Evolutionary conservation across 35 echinoderm and acorn worm species (phyloP), one percentile per base, ranked within the genome.

Genomic region (Heliocidaris erythrogramma): DNA sequence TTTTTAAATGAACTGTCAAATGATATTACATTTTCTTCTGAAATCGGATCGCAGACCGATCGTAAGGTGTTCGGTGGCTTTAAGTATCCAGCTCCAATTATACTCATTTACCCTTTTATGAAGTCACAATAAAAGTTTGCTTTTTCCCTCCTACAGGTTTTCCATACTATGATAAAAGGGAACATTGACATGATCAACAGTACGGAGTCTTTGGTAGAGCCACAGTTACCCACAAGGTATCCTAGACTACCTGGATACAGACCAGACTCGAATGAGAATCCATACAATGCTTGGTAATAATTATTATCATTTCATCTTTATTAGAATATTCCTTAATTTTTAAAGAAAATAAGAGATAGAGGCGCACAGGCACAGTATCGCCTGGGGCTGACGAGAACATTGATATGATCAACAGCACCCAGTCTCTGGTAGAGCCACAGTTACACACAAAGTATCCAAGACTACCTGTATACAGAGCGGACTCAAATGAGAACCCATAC

Each of bases 231-330:
- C 0, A 95, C 96, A 2, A 98, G 96, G 61, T 98, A 98, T 92
- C 97, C 97, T 12, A 86, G 97, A 24, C 78, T 92, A 49, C 96
- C 97, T 49, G 97, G 97, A 27, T 95, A 98, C 59, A 94, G 97
- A 85, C 97, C 97, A 85, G 78, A 88, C 32, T 47, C 60, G 50
- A 93, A 95, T 17, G 97, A 98, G 65, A 98, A 98, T 49, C 93
- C 92, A 49, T 90, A 96, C 59, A 98, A 98, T 97, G 97, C 96
- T 65, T 98, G 97, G 97, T 98, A 94, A 92, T 29, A 84, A 42
- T 42, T 42, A 42, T 42, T 42, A 42, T 42, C 35, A 42, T 42
- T 42, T 42, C 3, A 42, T 42, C 35, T 42, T 42, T 0, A 42
- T 42, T 42, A 42, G 3, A 42, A 42, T 42, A 42, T 42, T 42